phyloP scores from a whole-genome alignment of 2,113 vertebrate genomes.

The Paradoxurus hermaphroditus region DNA sequence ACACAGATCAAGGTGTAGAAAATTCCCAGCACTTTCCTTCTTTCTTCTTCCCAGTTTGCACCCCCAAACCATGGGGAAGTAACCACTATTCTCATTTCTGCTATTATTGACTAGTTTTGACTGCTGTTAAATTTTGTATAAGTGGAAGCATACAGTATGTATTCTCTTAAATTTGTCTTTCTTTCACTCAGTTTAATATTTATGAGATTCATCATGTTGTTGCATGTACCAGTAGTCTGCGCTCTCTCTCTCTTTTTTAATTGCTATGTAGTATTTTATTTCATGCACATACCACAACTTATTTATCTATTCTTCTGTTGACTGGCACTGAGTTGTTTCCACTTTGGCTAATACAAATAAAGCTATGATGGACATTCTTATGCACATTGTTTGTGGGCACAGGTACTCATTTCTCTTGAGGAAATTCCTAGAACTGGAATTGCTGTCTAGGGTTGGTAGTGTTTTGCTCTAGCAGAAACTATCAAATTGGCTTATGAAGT shows the following conservation, averaged over 20 bases:
- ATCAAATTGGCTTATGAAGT: neutral
- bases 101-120: neutral
- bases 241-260: neutral
- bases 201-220: neutral
- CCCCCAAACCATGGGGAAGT: neutral
- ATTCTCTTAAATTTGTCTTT: constrained; percentile 10
- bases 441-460: neutral
- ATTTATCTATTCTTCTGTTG: neutral
- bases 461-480: neutral
- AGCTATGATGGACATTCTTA: neutral
- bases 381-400: neutral
- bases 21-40: neutral
- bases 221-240: neutral
- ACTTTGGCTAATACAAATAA: neutral
- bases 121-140: neutral
- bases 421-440: neutral
- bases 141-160: neutral
- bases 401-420: neutral
- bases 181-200: neutral
- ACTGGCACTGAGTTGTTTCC: neutral
- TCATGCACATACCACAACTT: neutral
- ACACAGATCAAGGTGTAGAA: neutral
- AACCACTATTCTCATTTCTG: neutral
- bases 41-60: neutral
- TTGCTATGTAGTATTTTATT: neutral